phyloP scores from a whole-genome alignment of 2,797 vertebrate genomes.

The Danio jaintianensis region DNA sequence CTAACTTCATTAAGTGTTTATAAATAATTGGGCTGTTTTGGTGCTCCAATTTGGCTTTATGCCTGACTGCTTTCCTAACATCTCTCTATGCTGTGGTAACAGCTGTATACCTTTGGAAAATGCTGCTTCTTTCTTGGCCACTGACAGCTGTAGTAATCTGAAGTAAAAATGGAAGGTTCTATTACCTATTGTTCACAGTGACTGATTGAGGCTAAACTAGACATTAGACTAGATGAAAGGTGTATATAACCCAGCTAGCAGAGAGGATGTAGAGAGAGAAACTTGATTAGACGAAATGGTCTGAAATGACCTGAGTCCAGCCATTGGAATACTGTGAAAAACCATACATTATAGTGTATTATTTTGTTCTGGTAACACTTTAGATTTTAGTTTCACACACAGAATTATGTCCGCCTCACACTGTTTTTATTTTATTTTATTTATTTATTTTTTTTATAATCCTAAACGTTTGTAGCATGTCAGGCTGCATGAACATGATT shows the following conservation, averaged over 20 bases:
- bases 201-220: constrained; percentile 57
- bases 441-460: too few species aligned
- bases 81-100: too few species aligned
- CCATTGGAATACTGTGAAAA: not conserved
- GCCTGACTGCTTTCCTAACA: not conserved
- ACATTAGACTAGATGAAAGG: constrained; percentile 61
- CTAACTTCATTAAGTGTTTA: not conserved
- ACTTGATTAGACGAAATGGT: constrained; percentile 28
- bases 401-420: too few species aligned
- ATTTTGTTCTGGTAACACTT: not conserved
- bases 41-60: not conserved
- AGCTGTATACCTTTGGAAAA: constrained; percentile 7
- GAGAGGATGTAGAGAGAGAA: not conserved
- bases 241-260: constrained; percentile 10
- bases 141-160: constrained; percentile 44
- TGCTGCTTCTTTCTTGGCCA: not conserved
- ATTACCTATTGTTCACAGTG: constrained; percentile 60
- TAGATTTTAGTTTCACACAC: not conserved
- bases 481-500: too few species aligned
- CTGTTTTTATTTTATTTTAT: too few species aligned
- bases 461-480: too few species aligned
- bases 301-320: constrained; percentile 35
- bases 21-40: constrained; percentile 1
- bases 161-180: constrained; percentile 64
- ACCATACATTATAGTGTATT: not conserved